phyloP scores from a whole-genome alignment of 2,797 vertebrate species.

The Ibycter americanus region DNA sequence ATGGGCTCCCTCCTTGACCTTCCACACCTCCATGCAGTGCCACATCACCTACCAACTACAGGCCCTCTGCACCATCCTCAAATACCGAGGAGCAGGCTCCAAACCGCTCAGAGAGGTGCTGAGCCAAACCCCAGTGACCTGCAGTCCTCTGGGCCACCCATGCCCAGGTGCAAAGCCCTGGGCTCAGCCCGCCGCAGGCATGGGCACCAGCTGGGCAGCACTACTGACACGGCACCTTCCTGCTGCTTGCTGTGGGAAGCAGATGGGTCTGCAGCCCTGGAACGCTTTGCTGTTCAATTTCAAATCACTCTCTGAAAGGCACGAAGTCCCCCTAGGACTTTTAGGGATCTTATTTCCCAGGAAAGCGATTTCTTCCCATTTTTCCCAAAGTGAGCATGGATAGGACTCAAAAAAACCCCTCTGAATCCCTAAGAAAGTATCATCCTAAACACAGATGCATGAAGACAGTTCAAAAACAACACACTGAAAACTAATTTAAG shows the following conservation, averaged over 20 bases:
- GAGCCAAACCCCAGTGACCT: neutral
- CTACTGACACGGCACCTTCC: neutral
- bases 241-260: neutral
- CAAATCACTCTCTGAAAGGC: neutral
- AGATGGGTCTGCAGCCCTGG: neutral
- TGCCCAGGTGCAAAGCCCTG: neutral
- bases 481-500: constrained; percentile 56
- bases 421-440: constrained; percentile 8
- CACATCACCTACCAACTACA: neutral
- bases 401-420: neutral
- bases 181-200: neutral
- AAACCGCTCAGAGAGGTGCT: neutral
- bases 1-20: neutral
- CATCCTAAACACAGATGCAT: neutral
- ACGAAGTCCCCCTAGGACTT: neutral
- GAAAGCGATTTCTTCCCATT: neutral
- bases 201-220: neutral
- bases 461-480: neutral
- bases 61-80: neutral
- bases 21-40: neutral
- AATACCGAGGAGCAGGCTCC: neutral
- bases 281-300: neutral
- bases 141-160: neutral
- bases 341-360: neutral
- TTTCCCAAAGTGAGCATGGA: neutral